A percentile compares a stretch with the other conserved stretches of the same genome.
phyloP scores from a whole-genome alignment of 2,113 vertebrate genomes.

The Callospermophilus lateralis region DNA sequence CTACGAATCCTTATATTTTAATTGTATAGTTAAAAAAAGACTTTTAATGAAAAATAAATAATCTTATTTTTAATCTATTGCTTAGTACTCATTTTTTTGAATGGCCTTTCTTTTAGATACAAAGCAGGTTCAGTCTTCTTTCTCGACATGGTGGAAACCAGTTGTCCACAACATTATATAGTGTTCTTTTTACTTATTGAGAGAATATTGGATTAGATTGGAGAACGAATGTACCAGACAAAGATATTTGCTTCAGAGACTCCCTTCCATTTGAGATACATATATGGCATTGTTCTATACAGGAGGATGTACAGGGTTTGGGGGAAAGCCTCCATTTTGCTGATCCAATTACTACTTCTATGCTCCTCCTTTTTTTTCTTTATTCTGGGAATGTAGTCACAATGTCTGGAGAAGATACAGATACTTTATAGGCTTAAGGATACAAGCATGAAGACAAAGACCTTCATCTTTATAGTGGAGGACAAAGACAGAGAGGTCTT shows the following conservation, averaged over 20 bases:
- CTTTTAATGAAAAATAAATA: not conserved
- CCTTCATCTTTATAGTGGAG: not conserved
- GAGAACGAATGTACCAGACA: not conserved
- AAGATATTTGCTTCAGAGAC: not conserved
- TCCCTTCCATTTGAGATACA: not conserved
- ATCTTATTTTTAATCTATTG: constrained; percentile 1
- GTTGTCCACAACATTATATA: not conserved
- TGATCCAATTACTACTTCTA: not conserved
- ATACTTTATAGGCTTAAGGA: not conserved
- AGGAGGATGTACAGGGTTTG: not conserved
- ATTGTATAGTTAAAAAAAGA: constrained; percentile 7
- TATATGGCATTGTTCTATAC: not conserved
- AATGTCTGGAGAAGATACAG: not conserved
- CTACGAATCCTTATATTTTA: not conserved
- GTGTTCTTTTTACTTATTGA: not conserved
- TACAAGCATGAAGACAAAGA: not conserved
- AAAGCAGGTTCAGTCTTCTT: not conserved
- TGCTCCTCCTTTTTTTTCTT: not conserved
- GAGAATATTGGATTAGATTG: not conserved
- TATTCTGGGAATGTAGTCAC: not conserved
- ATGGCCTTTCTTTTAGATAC: not conserved
- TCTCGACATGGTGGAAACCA: not conserved
- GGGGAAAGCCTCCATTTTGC: not conserved
- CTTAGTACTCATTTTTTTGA: not conserved
- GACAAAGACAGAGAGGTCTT: not conserved